Evolutionary conservation across 2,888 invertebrate genomes (phyloP).

Genomic region (Nemurella pictetii): DNA sequence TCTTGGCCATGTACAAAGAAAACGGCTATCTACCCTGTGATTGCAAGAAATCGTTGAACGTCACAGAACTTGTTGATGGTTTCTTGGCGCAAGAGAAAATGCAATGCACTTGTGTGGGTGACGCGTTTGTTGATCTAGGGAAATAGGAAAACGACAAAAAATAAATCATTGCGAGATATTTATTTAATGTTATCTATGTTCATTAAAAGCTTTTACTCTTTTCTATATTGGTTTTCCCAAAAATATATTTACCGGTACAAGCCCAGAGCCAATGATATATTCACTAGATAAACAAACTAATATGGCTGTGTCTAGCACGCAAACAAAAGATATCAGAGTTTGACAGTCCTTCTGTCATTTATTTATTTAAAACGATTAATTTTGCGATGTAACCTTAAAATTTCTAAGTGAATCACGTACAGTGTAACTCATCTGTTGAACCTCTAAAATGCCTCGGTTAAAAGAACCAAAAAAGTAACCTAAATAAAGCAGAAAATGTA

Average conservation of each 20-base stretch:
- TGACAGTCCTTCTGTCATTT: background rate
- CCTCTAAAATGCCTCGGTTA: background rate
- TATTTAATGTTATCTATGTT: background rate
- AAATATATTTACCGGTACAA: background rate
- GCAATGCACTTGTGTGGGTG: background rate
- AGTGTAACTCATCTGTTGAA: background rate
- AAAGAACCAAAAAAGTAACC: too few species aligned
- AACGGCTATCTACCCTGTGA: background rate
- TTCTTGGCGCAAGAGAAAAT: background rate
- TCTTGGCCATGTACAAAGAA: background rate
- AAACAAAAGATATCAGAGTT: background rate
- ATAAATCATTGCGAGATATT: background rate
- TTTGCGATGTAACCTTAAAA: background rate
- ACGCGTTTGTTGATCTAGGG: background rate
- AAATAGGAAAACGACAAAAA: background rate
- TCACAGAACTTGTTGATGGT: background rate
- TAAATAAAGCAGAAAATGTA: too few species aligned
- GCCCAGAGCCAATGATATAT: background rate
- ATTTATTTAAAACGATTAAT: background rate
- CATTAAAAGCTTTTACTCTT: too few species aligned
- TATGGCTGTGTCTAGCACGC: background rate
- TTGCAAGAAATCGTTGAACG: background rate
- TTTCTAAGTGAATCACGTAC: background rate
- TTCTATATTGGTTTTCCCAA: too few species aligned
- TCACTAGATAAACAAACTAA: background rate